Conservation (phyloP, 2,888 invertebrate genomes). For the Boloria selene region DNA sequence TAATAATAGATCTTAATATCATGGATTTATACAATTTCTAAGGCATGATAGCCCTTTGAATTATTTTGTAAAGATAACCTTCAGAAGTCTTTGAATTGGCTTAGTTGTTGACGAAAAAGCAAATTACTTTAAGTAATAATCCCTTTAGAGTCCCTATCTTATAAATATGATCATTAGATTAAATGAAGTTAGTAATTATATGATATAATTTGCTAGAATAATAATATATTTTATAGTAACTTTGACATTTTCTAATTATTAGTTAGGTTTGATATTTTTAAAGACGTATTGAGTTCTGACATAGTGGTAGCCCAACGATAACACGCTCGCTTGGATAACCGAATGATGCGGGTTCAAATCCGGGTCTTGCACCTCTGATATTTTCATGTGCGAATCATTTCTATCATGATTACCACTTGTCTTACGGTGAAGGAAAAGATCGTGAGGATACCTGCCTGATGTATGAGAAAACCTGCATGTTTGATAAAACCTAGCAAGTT, state of each 20-base stretch:
- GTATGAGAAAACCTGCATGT: too few species aligned
- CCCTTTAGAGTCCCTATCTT: slow-evolving; percentile 9
- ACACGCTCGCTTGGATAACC: too few species aligned
- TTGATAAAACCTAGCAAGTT: too few species aligned
- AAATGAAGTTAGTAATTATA: slow-evolving; percentile 12
- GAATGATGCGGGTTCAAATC: too few species aligned
- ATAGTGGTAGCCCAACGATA: too few species aligned
- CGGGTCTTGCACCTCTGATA: too few species aligned
- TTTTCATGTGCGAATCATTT: too few species aligned
- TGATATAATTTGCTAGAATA: not conserved
- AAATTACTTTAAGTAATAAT: slow-evolving; percentile 25
- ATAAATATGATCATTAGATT: slow-evolving; percentile 17
- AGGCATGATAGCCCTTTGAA: not conserved
- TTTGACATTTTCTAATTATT: not conserved
- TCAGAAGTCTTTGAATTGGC: slow-evolving; percentile 22
- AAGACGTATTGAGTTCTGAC: not conserved
- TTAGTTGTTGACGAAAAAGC: slow-evolving; percentile 24
- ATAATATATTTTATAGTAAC: not conserved
- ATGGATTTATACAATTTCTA: not conserved
- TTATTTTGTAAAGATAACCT: slow-evolving; percentile 15
- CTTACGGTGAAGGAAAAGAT: too few species aligned
- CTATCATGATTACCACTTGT: too few species aligned
- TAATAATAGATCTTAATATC: not conserved
- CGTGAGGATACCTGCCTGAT: too few species aligned
- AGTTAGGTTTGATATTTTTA: not conserved